Percentiles rank a stretch among this genome's conserved stretches.
phyloP scores from a whole-genome alignment of 2,113 vertebrate genomes.

The Sus scrofa region T2T-Sscrofa CM000814.6:99164001-99164500 shows the following conservation, averaged over 20 bases:
- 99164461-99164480: background rate
- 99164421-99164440: background rate
- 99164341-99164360: background rate
- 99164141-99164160: background rate
- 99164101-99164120: background rate
- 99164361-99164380: background rate
- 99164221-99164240: background rate
- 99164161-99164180: background rate
- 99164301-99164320: background rate
- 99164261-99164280: background rate
- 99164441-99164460: background rate
- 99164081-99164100: background rate
- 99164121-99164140: background rate
- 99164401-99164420: background rate
- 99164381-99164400: background rate
- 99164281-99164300: background rate
- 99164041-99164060: background rate
- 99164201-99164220: background rate
- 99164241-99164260: background rate
- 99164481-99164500: too few species aligned
- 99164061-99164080: background rate
- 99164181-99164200: background rate
- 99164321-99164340: background rate
- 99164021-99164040: background rate
- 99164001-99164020: too few species aligned